Conservation (phyloP, 2,797 vertebrate genomes). For the Spinibarbus caldwelli region DNA sequence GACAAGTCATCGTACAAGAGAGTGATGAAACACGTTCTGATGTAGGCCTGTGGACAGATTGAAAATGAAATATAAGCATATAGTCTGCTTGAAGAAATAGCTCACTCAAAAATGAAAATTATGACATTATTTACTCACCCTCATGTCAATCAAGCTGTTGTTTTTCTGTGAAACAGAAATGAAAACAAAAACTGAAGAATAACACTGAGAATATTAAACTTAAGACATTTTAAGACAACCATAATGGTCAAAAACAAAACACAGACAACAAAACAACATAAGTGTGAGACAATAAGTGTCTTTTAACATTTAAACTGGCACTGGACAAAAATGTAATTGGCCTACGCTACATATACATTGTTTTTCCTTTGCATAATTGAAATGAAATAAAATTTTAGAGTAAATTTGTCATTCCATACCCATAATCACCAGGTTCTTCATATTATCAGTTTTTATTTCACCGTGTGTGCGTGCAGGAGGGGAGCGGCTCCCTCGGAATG, state of each 20-base stretch:
- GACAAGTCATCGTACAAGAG: constrained; percentile 55
- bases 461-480: constrained; percentile 61
- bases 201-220: background rate
- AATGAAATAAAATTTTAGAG: background rate
- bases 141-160: background rate
- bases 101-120: background rate
- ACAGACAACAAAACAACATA: background rate
- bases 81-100: background rate
- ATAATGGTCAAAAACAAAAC: background rate
- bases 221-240: background rate
- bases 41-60: background rate
- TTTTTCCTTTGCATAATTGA: background rate
- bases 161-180: background rate
- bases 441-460: constrained; percentile 8
- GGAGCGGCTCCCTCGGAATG: constrained; percentile 69
- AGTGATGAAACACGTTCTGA: constrained; percentile 43
- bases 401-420: background rate
- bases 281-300: background rate
- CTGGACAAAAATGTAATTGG: background rate
- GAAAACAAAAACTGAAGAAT: background rate
- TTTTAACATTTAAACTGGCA: background rate
- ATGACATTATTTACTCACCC: background rate
- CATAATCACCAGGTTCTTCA: background rate
- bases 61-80: background rate
- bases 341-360: background rate